phyloP scores from a whole-genome alignment of 2,888 invertebrate genomes.

The Norana najaformis region DNA sequence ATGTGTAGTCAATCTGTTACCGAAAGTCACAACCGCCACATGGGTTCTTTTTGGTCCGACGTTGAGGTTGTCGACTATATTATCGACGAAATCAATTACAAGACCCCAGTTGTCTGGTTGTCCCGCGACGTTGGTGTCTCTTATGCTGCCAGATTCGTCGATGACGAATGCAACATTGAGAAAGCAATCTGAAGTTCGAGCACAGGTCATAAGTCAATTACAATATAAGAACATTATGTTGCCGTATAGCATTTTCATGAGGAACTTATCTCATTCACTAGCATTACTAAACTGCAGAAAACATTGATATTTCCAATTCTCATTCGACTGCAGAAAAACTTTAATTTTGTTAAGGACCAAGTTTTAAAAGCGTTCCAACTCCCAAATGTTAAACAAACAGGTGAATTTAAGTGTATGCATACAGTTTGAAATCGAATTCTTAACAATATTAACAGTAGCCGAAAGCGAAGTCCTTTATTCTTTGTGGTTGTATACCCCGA shows the following conservation, averaged over 20 bases:
- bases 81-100: conserved; percentile 32
- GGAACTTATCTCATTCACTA: neutral
- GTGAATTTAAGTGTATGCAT: too few species aligned
- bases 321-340: too few species aligned
- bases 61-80: conserved; percentile 17
- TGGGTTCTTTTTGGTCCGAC: conserved; percentile 1
- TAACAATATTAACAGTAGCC: too few species aligned
- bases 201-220: neutral
- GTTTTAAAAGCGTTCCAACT: too few species aligned
- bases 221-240: neutral
- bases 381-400: too few species aligned
- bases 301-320: too few species aligned
- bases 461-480: too few species aligned
- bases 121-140: conserved; percentile 19
- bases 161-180: conserved; percentile 32
- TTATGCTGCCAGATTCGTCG: conserved; percentile 32
- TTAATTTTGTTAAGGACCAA: too few species aligned
- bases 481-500: too few species aligned
- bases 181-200: conserved; percentile 25
- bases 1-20: neutral
- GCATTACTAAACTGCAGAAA: too few species aligned
- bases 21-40: conserved; percentile 28
- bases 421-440: too few species aligned
- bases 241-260: neutral
- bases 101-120: conserved; percentile 37